Conservation (phyloP, 2,113 vertebrate species). For the Tetraodon nigroviridis region DNA sequence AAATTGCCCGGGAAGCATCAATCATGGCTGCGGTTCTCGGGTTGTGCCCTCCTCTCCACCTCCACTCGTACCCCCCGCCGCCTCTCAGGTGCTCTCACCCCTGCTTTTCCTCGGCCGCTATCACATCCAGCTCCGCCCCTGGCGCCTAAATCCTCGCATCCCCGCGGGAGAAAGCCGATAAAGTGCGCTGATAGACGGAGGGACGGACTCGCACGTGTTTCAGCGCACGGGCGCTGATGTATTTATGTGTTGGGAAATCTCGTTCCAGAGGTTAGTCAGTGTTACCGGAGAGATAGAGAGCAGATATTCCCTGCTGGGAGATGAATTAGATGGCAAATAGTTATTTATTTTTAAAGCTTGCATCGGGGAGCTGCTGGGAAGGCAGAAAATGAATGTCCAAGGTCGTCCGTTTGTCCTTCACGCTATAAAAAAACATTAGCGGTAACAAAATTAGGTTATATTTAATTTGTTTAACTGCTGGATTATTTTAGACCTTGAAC, state of each 20-base stretch:
- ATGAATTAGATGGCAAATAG: conserved; percentile 23
- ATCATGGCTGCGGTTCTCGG: conserved; percentile 45
- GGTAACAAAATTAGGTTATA: too few species aligned
- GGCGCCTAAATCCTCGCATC: conserved; percentile 27
- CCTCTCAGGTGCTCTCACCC: conserved; percentile 4
- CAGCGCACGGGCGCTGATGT: conserved; percentile 20
- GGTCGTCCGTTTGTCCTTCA: background rate
- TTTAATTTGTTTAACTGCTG: too few species aligned
- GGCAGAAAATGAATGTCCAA: background rate
- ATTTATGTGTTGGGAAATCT: conserved; percentile 39
- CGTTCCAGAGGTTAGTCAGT: conserved; percentile 25
- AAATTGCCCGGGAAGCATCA: conserved; percentile 58
- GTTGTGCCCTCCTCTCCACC: background rate
- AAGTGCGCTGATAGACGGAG: conserved; percentile 20
- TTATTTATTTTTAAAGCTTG: conserved; percentile 7
- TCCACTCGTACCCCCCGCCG: background rate
- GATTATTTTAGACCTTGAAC: too few species aligned
- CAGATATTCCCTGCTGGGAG: conserved; percentile 23
- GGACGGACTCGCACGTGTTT: conserved; percentile 27
- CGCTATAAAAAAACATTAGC: background rate
- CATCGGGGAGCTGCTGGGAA: background rate
- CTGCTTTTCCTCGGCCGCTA: conserved; percentile 11
- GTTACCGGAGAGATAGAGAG: conserved; percentile 18
- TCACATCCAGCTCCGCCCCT: conserved; percentile 15
- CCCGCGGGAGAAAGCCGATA: conserved; percentile 34